Base-by-base conservation (phyloP, 2,113 vertebrate genomes). In the Gavia stellata region DNA sequence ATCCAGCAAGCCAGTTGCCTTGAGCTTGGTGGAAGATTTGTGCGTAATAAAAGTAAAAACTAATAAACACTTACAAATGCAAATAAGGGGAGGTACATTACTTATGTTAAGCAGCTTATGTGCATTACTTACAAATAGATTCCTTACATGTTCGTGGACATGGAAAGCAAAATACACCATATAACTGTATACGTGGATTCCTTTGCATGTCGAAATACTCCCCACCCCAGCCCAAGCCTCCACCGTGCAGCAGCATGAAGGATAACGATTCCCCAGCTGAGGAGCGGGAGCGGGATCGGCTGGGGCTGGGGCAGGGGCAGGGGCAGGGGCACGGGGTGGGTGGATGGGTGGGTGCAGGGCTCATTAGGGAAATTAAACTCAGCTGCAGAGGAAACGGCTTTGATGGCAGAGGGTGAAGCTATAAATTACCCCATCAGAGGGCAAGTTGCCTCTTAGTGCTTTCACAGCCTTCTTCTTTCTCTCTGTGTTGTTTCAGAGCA, bases 191-290 rank as follows among this genome's bases (percentile, higher is more conserved):
- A 3, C 1, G 2, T 24, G 40, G 28, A 10, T 52, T 25, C 45
- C 36, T 52, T 24, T 36, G 4, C 20, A 3, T 2, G 4, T 0
- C 11, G 40, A 6, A 56, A 18, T 20, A 50, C 0, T 16, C 36
- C 12, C 55, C 9, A 21, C 44, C 47, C 59, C 28, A 38, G 28
- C 21, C 36, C 44, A 17, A 24, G 18, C 5, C 40, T 14, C 74
- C 4, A 0, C 3, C 19, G 3, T 14, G 44, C 68, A 42, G 63
- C 45, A 29, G 47, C 7, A 16, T 25, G 56, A 34, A 11, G 52
- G 58, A 12, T 12, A 63, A 23, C 4, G 8, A 14, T 38, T 36
- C 34, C 23, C 55, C 81, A 24, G 36, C 53, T 52, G 78, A 33
- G 62, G 40, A 53, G 52, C 3, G 14, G 75, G 44, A 65, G 17